Percentiles rank a stretch among this genome's conserved stretches.
Evolutionary conservation across 2,113 vertebrate species (phyloP).

Genomic region (Pelecanus crispus): DNA sequence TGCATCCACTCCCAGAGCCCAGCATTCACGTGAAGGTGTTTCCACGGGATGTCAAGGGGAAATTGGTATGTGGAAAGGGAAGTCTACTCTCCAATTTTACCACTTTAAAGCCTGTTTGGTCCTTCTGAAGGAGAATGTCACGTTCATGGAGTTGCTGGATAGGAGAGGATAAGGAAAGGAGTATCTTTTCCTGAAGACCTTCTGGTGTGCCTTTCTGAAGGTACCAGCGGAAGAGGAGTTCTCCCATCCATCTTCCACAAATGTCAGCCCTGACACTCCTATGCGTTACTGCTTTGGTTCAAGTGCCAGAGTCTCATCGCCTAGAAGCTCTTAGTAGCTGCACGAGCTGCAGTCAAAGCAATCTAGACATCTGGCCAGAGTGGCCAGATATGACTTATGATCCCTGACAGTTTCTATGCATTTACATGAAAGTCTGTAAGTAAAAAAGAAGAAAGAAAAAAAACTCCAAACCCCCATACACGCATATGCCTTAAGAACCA

Average conservation of each 20-base stretch:
- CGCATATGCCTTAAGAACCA: neutral
- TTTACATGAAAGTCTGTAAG: neutral
- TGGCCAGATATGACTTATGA: neutral
- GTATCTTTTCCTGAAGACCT: neutral
- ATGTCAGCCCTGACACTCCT: neutral
- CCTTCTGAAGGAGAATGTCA: neutral
- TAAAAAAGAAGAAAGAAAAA: neutral
- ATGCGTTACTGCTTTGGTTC: neutral
- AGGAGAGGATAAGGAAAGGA: neutral
- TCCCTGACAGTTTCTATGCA: neutral
- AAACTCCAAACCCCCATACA: rapidly evolving
- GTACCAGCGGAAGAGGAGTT: neutral
- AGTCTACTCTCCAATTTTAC: neutral
- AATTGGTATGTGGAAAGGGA: neutral
- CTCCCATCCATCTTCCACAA: neutral
- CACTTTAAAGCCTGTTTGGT: neutral
- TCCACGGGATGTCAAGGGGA: neutral
- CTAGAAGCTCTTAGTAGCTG: neutral
- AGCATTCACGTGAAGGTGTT: neutral
- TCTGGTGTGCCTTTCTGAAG: neutral
- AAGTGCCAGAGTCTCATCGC: neutral
- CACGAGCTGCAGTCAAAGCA: neutral
- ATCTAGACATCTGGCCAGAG: neutral
- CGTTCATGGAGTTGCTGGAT: neutral
- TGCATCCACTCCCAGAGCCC: neutral